These are phyloP conservation scores for Falco biarmicus DNA, from an alignment of 2,797 vertebrate genomes.

Conservation along the genomic window DNA sequence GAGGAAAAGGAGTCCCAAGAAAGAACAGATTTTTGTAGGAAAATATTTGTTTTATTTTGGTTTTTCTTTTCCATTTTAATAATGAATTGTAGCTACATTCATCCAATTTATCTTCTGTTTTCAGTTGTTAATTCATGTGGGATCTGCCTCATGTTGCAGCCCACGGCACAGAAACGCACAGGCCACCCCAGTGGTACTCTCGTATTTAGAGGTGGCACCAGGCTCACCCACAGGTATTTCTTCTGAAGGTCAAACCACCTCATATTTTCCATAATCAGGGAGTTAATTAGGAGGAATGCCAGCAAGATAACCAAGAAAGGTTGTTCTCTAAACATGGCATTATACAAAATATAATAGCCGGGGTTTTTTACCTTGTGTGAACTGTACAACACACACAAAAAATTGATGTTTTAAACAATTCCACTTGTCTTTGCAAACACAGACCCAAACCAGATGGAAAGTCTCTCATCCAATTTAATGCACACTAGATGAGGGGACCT, in stretches of 20 bases:
- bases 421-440: background rate
- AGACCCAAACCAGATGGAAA: background rate
- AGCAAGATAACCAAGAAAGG: background rate
- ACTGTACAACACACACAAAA: background rate
- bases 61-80: background rate
- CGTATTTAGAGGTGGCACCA: fast-evolving
- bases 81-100: background rate
- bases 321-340: background rate
- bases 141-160: background rate
- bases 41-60: background rate
- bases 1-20: background rate
- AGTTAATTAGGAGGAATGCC: background rate
- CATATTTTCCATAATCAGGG: background rate
- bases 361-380: background rate
- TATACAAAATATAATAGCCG: background rate
- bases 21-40: background rate
- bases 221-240: background rate
- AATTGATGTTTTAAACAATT: background rate
- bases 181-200: background rate
- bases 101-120: background rate
- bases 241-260: background rate
- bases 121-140: background rate
- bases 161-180: fast-evolving
- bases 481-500: background rate
- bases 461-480: background rate